Evolutionary conservation across 2,888 invertebrate genomes (phyloP).

Genomic region (Creontiades dilutus): DNA sequence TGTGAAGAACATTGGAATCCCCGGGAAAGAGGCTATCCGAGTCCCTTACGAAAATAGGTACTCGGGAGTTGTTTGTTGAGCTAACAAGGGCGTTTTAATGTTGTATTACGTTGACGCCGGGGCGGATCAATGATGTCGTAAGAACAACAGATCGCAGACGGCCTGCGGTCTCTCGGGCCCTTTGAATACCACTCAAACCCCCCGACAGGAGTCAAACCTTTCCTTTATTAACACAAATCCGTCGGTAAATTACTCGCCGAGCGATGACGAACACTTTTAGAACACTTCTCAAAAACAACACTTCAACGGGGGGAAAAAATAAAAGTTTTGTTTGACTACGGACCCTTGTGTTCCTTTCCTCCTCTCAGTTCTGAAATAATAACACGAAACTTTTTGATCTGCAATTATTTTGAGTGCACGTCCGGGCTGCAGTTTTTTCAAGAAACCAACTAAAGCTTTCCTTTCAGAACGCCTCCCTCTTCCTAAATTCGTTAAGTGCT

Average conservation of each 20-base stretch:
- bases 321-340: constrained; percentile 20
- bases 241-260: constrained; percentile 12
- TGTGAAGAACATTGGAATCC: not conserved
- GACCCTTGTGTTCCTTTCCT: not conserved
- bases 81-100: constrained; percentile 35
- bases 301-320: constrained; percentile 1
- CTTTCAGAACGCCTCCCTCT: not conserved
- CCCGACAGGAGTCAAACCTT: not conserved
- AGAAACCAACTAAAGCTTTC: not conserved
- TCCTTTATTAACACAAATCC: constrained; percentile 27
- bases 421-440: constrained; percentile 31
- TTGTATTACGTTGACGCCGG: constrained; percentile 9
- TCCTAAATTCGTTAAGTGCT: not conserved
- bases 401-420: constrained; percentile 33
- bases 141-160: constrained; percentile 3
- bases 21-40: not conserved
- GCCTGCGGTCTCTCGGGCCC: not conserved
- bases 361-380: constrained; percentile 16
- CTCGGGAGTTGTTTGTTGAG: constrained; percentile 26
- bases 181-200: constrained; percentile 17
- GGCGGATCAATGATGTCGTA: constrained; percentile 33
- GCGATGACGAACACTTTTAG: constrained; percentile 28
- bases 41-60: not conserved
- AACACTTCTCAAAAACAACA: constrained; percentile 27
- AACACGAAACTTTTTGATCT: constrained; percentile 11